These are phyloP conservation scores for Nothobranchius furzeri DNA, from an alignment of 2,113 vertebrate species.

Conservation along the genomic window DNA sequence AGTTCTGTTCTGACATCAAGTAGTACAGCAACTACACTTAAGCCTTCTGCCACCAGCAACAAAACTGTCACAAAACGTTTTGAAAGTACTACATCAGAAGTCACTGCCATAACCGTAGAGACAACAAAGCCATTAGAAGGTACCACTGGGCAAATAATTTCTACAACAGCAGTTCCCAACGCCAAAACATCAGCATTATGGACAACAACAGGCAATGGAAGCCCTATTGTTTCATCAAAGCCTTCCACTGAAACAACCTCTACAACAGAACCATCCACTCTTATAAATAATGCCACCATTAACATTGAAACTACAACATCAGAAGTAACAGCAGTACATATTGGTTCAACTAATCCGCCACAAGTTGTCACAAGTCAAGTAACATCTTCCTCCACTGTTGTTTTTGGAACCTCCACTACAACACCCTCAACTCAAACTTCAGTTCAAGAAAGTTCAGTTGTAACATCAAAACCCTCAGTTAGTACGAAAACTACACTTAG, in stretches of 20 bases:
- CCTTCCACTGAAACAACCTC: background rate
- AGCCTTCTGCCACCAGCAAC: background rate
- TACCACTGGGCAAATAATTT: background rate
- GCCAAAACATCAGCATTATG: background rate
- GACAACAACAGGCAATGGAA: too few relatives aligned
- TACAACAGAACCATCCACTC: background rate
- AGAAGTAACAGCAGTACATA: background rate
- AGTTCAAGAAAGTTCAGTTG: background rate
- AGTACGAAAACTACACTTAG: too few relatives aligned
- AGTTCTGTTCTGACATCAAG: conserved; percentile 9
- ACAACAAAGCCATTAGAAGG: background rate
- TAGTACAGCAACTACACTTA: background rate
- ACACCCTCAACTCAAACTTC: too few relatives aligned
- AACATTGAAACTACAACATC: conserved; percentile 1
- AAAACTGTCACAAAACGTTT: background rate
- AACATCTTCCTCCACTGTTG: background rate
- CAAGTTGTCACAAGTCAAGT: background rate
- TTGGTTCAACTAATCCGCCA: background rate
- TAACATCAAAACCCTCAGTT: background rate
- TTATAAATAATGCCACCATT: background rate
- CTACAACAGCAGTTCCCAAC: conserved; percentile 7
- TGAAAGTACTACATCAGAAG: background rate
- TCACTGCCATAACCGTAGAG: background rate
- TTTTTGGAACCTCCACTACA: conserved; percentile 2
- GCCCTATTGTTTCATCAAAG: conserved; percentile 1